A percentile compares a stretch with the other conserved stretches of the same genome.
Conservation (phyloP, 2,797 vertebrate species). For the Lithobates pipiens region DNA sequence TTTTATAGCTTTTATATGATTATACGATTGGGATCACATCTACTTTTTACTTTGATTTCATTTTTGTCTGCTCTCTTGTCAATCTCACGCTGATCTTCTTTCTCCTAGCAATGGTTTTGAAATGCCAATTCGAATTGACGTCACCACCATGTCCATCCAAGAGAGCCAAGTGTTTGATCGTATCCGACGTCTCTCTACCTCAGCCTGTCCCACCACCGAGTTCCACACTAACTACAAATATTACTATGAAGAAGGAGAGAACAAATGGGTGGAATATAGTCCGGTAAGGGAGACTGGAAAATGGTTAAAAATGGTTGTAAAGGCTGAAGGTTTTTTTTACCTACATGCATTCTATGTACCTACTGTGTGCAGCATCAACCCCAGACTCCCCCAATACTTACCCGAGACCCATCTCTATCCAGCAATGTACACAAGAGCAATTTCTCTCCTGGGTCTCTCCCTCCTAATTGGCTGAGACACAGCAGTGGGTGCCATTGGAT, state of each 20-base stretch:
- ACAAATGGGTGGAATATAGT: constrained; percentile 1
- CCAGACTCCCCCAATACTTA: too few species aligned
- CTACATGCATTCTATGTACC: too few species aligned
- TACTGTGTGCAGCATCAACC: too few species aligned
- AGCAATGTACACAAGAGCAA: too few species aligned
- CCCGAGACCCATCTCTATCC: too few species aligned
- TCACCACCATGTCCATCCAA: constrained; percentile 11
- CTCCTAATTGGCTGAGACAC: too few species aligned
- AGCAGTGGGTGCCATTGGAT: too few species aligned
- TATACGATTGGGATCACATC: neutral
- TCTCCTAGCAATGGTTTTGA: neutral
- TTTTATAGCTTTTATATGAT: too few species aligned
- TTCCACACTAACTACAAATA: constrained; percentile 14
- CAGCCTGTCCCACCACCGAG: neutral
- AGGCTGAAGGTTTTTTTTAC: too few species aligned
- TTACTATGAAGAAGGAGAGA: constrained; percentile 8
- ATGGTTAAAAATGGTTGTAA: too few species aligned
- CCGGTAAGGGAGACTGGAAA: neutral
- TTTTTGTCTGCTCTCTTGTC: neutral
- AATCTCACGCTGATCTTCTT: neutral
- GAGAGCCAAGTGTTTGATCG: neutral
- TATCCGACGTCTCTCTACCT: constrained; percentile 29
- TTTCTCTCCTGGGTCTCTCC: too few species aligned
- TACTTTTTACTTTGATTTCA: neutral
- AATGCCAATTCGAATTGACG: constrained; percentile 12